phyloP scores from a whole-genome alignment of 2,888 invertebrate species.

The Choristoneura rosaceana region DNA sequence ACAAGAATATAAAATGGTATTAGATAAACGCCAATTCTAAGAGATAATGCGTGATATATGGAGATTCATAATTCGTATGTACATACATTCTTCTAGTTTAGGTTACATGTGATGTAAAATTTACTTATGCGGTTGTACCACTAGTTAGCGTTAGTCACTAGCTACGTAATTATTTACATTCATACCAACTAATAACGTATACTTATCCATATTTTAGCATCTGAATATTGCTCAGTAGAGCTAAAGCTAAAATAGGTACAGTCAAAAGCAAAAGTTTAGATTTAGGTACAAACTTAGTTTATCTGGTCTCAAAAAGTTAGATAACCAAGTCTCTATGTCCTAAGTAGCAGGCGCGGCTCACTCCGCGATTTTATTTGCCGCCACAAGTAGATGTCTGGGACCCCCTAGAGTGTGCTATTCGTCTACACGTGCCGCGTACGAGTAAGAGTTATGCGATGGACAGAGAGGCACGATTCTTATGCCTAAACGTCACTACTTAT shows the following conservation, averaged over 20 bases:
- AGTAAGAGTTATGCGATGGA: too few relatives aligned
- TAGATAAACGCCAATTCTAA: constrained; percentile 19
- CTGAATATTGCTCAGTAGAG: neutral
- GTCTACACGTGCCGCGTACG: too few relatives aligned
- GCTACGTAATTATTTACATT: constrained; percentile 30
- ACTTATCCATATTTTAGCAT: neutral
- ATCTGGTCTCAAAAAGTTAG: too few relatives aligned
- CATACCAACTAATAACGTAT: neutral
- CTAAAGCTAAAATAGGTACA: neutral
- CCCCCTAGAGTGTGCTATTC: too few relatives aligned
- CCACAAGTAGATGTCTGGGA: too few relatives aligned
- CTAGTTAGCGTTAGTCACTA: constrained; percentile 35
- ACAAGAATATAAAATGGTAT: constrained; percentile 35
- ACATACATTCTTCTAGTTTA: constrained; percentile 14
- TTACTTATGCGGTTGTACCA: constrained; percentile 24
- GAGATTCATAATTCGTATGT: constrained; percentile 27
- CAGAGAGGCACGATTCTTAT: too few relatives aligned
- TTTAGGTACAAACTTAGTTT: too few relatives aligned
- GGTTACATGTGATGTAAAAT: constrained; percentile 28
- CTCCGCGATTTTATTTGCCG: too few relatives aligned
- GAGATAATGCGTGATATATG: constrained; percentile 9
- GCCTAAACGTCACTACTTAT: too few relatives aligned
- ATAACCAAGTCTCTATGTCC: too few relatives aligned
- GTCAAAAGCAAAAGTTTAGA: too few relatives aligned
- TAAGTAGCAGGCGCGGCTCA: too few relatives aligned